Evolutionary conservation across 1,140 invertebrate species (phyloP).

Genomic region (Drosophila saltans): DNA sequence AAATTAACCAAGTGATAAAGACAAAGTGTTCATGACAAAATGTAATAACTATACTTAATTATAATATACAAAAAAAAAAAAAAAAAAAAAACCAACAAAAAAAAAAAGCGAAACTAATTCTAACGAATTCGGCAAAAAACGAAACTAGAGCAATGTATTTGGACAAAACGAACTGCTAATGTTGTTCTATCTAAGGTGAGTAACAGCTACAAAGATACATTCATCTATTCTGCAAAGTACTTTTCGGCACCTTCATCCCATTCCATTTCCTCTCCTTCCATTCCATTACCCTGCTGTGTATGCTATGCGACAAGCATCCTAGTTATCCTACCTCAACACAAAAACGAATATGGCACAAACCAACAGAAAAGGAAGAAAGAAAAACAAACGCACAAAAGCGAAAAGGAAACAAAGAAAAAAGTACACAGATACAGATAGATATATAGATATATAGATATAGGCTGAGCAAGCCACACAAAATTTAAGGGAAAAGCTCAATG

Average conservation of each 20-base stretch:
- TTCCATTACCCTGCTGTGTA: neutral
- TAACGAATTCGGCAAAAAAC: slow-evolving; percentile 19
- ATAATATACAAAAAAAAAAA: slow-evolving; percentile 46
- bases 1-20: slow-evolving; percentile 70
- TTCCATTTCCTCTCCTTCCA: neutral
- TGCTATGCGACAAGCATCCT: neutral
- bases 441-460: slow-evolving; percentile 45
- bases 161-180: slow-evolving; percentile 26
- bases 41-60: slow-evolving; percentile 62
- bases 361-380: slow-evolving; percentile 10
- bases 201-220: slow-evolving; percentile 24
- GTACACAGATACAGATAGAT: slow-evolving; percentile 19
- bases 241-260: neutral
- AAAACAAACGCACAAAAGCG: slow-evolving; percentile 69
- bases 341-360: slow-evolving; percentile 41
- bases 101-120: slow-evolving; percentile 21
- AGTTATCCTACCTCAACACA: slow-evolving; percentile 69
- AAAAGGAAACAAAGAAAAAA: slow-evolving; percentile 33
- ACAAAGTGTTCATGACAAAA: slow-evolving; percentile 79
- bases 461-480: slow-evolving; percentile 55
- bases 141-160: slow-evolving; percentile 42
- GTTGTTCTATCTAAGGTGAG: slow-evolving; percentile 69
- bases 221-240: neutral
- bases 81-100: slow-evolving; percentile 14
- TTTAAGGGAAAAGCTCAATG: slow-evolving; percentile 70